These are phyloP conservation scores for Stomatorhinus ivindoensis DNA, from an alignment of 2,113 vertebrate species.

Conservation along the genomic window DNA sequence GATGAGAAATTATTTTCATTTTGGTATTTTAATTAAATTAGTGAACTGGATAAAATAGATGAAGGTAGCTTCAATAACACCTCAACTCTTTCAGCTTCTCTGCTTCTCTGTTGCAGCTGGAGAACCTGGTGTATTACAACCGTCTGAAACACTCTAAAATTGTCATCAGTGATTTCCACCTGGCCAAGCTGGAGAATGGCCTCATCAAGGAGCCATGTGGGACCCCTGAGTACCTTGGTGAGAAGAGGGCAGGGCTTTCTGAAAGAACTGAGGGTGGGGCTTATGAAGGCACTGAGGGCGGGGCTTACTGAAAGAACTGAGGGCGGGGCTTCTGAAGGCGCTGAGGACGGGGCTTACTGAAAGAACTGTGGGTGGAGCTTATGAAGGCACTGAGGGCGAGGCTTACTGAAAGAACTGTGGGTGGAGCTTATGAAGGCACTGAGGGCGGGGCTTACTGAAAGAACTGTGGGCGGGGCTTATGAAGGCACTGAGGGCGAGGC, in stretches of 20 bases:
- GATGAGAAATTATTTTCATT: not conserved
- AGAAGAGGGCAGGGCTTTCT: slow-evolving; percentile 31
- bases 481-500: not conserved
- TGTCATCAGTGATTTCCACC: slow-evolving; percentile 95
- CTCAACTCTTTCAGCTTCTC: not conserved
- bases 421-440: no score
- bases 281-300: not conserved
- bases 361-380: not conserved
- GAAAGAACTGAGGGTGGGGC: no score
- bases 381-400: not conserved
- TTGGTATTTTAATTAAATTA: not conserved
- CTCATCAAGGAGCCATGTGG: slow-evolving; percentile 97
- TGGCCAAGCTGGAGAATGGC: slow-evolving; percentile 93
- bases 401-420: not conserved
- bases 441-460: not conserved
- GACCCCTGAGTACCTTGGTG: slow-evolving; percentile 93
- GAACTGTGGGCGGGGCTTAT: not conserved
- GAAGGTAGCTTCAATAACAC: not conserved
- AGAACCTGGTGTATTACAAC: slow-evolving; percentile 95
- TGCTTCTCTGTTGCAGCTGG: slow-evolving; percentile 63
- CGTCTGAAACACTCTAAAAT: slow-evolving; percentile 98
- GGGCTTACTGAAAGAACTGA: not conserved
- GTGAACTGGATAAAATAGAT: not conserved
- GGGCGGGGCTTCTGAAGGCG: not conserved
- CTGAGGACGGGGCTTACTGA: not conserved